Percentiles rank a stretch among this genome's conserved stretches.
Conservation (phyloP, 1,140 invertebrate genomes). For the Littorina saxatilis region DNA sequence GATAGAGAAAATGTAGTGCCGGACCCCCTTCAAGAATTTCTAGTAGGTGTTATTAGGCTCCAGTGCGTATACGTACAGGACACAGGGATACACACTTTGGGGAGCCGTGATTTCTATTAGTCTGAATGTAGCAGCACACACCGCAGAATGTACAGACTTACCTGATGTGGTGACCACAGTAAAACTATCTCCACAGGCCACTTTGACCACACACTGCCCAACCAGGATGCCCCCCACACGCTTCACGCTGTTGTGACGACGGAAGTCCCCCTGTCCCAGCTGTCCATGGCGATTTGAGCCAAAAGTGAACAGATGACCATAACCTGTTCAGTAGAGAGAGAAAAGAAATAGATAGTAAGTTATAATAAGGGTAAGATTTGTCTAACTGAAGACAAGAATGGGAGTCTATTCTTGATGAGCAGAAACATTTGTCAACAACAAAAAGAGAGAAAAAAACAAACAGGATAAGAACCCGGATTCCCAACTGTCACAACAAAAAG, state of each 20-base stretch:
- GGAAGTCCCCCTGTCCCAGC: conserved; percentile 79
- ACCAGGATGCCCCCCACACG: conserved; percentile 78
- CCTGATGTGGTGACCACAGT: conserved; percentile 81
- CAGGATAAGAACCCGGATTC: no score
- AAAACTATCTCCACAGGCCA: conserved; percentile 82
- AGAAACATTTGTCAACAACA: neutral
- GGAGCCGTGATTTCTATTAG: no score
- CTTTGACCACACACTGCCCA: conserved; percentile 71
- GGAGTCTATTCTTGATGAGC: neutral
- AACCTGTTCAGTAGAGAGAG: conserved; percentile 72
- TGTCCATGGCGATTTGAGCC: conserved; percentile 82
- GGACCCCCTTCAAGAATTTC: no score
- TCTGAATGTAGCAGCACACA: no score
- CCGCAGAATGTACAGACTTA: no score
- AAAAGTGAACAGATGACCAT: conserved; percentile 82
- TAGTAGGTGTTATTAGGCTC: no score
- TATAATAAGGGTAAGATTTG: conserved; percentile 12
- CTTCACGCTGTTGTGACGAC: conserved; percentile 76
- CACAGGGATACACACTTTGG: no score
- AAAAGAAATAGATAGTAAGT: neutral
- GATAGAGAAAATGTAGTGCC: no score
- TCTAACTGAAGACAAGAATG: neutral
- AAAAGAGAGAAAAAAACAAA: no score
- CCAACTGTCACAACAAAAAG: no score
- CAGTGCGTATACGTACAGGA: no score